Conservation (phyloP, 2,797 vertebrate genomes). For the Anabacerthia variegaticeps region DNA sequence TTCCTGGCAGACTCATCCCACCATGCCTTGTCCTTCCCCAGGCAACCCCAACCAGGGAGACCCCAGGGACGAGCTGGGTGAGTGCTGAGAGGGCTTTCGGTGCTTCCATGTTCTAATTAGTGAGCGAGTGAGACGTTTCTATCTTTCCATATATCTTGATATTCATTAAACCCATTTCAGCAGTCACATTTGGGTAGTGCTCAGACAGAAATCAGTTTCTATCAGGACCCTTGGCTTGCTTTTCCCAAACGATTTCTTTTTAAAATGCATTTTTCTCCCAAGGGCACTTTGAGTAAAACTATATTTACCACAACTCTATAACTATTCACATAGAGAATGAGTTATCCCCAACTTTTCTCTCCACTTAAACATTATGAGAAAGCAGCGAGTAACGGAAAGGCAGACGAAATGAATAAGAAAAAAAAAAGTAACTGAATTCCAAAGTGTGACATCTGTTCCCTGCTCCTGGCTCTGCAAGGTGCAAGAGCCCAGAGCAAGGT, state of each 20-base stretch:
- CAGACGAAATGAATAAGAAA: neutral
- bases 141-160: neutral
- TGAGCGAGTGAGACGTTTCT: neutral
- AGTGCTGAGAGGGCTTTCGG: neutral
- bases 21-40: neutral
- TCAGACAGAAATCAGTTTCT: neutral
- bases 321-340: neutral
- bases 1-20: neutral
- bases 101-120: neutral
- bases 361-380: neutral
- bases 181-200: neutral
- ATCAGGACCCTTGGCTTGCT: neutral
- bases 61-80: neutral
- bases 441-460: neutral
- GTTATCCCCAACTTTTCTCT: neutral
- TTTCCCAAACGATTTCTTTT: neutral
- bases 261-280: neutral
- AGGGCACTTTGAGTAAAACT: neutral
- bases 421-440: neutral
- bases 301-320: neutral
- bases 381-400: neutral
- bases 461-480: neutral
- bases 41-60: neutral
- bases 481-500: neutral
- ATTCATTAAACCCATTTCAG: neutral